These are phyloP conservation scores for Botia kubotai DNA, from an alignment of 2,797 vertebrate species.

Conservation along the genomic window DNA sequence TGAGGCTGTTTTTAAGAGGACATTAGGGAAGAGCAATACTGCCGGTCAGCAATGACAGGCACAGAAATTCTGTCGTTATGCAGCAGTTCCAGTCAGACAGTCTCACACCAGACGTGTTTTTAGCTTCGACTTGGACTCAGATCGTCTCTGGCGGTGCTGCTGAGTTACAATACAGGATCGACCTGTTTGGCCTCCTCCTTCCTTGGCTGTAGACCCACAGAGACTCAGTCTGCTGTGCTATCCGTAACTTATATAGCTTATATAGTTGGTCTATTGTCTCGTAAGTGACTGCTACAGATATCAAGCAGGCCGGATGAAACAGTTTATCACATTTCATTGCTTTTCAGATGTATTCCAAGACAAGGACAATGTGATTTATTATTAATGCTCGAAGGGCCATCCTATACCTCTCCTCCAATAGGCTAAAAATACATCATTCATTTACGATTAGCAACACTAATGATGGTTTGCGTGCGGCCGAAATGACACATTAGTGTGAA, in stretches of 20 bases:
- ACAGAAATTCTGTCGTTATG: conserved; percentile 5
- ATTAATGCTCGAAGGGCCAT: conserved; percentile 80
- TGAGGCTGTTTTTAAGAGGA: conserved; percentile 1
- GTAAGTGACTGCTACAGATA: conserved; percentile 83
- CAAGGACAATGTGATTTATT: conserved; percentile 82
- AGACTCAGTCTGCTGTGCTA: conserved; percentile 73
- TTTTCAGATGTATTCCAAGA: conserved; percentile 81
- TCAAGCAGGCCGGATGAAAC: conserved; percentile 81
- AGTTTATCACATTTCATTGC: conserved; percentile 86
- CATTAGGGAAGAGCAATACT: conserved; percentile 15
- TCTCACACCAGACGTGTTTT: conserved; percentile 47
- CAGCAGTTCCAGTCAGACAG: conserved; percentile 36
- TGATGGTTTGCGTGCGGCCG: conserved; percentile 22
- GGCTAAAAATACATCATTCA: conserved; percentile 81
- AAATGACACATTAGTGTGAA: conserved; percentile 39
- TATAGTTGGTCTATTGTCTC: conserved; percentile 76
- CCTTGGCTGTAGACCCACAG: conserved; percentile 76
- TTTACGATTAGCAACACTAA: conserved; percentile 65
- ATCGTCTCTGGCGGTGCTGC: conserved; percentile 54
- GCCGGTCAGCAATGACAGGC: conserved; percentile 20
- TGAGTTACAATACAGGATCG: conserved; percentile 73
- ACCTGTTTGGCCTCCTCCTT: conserved; percentile 79
- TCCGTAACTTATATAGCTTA: conserved; percentile 80
- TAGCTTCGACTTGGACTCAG: conserved; percentile 29
- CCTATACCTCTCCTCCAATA: conserved; percentile 72